phyloP scores from a whole-genome alignment of 2,113 vertebrate genomes.

The Dipodomys stephensi region DNA sequence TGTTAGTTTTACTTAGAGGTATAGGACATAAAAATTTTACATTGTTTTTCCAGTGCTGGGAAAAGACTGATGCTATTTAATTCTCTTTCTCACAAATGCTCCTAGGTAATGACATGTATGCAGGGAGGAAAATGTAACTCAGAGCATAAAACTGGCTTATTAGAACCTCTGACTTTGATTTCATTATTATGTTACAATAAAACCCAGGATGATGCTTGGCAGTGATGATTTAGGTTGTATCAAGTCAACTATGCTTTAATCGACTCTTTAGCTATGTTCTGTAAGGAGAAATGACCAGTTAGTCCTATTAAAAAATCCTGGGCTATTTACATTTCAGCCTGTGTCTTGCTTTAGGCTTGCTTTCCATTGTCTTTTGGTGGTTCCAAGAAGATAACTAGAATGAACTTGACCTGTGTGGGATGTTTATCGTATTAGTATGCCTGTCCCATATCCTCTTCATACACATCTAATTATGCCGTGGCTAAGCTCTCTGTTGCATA shows the following conservation, averaged over 20 bases:
- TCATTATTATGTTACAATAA: slow-evolving; percentile 37
- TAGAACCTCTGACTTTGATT: neutral
- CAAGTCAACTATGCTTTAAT: neutral
- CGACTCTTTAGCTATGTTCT: neutral
- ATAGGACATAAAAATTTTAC: neutral
- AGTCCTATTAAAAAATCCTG: neutral
- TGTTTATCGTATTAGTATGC: neutral
- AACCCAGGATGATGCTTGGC: neutral
- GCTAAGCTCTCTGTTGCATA: neutral
- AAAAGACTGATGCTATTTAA: neutral
- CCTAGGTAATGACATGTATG: neutral
- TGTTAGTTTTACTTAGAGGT: neutral
- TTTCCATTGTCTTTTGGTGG: neutral
- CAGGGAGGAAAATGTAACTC: neutral
- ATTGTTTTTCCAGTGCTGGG: neutral
- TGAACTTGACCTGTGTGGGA: neutral
- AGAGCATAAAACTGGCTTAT: neutral
- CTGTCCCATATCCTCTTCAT: neutral
- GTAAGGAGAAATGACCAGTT: neutral
- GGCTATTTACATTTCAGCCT: slow-evolving; percentile 12
- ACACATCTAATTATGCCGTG: neutral
- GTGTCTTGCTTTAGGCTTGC: neutral
- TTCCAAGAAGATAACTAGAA: slow-evolving; percentile 34
- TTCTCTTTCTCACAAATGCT: neutral
- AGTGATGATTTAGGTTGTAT: slow-evolving; percentile 29